Percentiles rank a stretch among this genome's conserved stretches.
Conservation (phyloP, 2,113 vertebrate genomes). For the Oreotrochilus melanogaster region DNA sequence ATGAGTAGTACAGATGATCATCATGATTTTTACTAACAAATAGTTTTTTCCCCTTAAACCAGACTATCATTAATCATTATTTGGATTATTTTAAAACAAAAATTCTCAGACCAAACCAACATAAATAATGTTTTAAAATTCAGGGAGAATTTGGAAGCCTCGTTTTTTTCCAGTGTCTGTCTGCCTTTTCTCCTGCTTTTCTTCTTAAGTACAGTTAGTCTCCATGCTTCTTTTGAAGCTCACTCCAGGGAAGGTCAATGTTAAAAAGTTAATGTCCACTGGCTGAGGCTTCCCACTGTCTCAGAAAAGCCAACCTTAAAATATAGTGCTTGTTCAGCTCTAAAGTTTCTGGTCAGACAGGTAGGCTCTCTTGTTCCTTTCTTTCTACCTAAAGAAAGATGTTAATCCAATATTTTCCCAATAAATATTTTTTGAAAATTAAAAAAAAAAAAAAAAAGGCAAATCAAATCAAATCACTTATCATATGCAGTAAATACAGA, state of each 20-base stretch:
- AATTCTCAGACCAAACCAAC: not conserved
- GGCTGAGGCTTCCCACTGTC: not conserved
- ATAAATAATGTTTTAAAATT: not conserved
- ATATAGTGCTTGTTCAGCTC: not conserved
- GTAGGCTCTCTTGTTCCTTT: not conserved
- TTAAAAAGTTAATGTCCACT: slow-evolving; percentile 45
- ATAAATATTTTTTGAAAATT: not conserved
- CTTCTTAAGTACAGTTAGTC: not conserved
- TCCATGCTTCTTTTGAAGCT: not conserved
- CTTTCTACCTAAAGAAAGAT: not conserved
- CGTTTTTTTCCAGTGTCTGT: not conserved
- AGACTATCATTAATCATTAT: not conserved
- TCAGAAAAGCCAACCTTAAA: not conserved
- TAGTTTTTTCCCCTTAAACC: not conserved
- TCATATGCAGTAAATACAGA: not conserved
- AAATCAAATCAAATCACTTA: not conserved
- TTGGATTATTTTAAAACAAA: not conserved
- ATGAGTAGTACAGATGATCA: not conserved
- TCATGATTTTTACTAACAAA: not conserved
- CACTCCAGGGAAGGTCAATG: not conserved
- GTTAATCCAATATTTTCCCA: not conserved
- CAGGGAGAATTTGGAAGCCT: not conserved
- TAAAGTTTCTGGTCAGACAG: not conserved
- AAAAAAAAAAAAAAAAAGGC: not conserved
- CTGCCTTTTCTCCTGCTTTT: not conserved